Percentiles rank a stretch among this genome's conserved stretches.
Evolutionary conservation across 2,113 vertebrate species (phyloP).

Genomic region (Ptilorrhoa leucosticta): DNA sequence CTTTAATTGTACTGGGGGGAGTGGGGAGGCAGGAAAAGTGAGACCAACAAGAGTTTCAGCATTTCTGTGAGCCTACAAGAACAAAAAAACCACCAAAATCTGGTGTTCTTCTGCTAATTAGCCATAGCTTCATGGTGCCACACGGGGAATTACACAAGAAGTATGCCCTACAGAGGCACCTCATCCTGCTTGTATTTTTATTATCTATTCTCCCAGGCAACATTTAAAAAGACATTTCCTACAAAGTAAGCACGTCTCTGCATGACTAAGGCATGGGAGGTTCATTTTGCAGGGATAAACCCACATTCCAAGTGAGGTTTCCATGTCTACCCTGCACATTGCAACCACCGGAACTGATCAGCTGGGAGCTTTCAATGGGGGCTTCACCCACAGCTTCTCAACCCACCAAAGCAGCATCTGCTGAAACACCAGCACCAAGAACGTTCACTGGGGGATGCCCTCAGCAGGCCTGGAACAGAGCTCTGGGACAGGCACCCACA

Average conservation of each 20-base stretch:
- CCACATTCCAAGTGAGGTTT: background rate
- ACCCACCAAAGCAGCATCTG: background rate
- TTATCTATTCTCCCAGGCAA: background rate
- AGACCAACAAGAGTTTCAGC: background rate
- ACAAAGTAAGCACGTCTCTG: accelerated
- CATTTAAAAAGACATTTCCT: background rate
- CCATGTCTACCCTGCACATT: background rate
- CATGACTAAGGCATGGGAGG: accelerated
- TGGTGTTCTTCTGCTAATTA: background rate
- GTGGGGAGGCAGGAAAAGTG: accelerated
- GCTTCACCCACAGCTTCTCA: background rate
- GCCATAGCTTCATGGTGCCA: background rate
- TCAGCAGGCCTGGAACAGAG: background rate
- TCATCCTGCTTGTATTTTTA: background rate
- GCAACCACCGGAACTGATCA: background rate
- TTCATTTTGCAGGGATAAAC: background rate
- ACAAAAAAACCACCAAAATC: accelerated
- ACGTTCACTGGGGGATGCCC: background rate
- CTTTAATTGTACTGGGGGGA: background rate
- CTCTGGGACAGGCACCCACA: background rate
- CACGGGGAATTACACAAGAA: background rate
- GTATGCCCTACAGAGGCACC: background rate
- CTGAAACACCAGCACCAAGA: background rate
- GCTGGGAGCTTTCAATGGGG: background rate
- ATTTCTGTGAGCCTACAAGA: background rate